Percentiles rank a stretch among this genome's conserved stretches.
Conservation (phyloP, 2,888 invertebrate genomes). For the Leucozona laternaria region DNA sequence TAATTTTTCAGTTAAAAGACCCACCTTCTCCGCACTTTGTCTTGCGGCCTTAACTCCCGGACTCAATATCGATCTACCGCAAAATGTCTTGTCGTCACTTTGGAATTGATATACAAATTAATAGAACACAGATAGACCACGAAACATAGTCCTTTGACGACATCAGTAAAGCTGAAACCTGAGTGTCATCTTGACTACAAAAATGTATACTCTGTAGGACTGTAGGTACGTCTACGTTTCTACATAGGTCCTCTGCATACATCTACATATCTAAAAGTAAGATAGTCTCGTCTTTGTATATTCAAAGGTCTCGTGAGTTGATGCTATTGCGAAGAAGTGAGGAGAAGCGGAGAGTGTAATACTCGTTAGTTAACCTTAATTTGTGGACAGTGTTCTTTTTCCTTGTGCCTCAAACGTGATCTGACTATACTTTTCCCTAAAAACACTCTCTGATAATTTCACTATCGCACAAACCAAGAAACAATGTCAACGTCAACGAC, state of each 20-base stretch:
- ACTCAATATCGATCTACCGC: background rate
- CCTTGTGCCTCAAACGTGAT: background rate
- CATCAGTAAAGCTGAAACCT: background rate
- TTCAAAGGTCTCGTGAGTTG: no score
- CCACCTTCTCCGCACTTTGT: no score
- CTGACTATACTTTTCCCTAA: background rate
- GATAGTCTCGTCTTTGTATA: background rate
- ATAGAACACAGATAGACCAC: background rate
- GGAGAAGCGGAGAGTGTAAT: background rate
- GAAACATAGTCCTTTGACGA: background rate
- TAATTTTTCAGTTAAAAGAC: no score
- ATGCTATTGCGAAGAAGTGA: background rate
- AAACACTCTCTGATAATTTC: background rate
- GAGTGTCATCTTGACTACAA: background rate
- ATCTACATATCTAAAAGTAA: background rate
- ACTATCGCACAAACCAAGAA: background rate
- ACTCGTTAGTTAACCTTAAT: background rate
- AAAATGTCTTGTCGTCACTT: background rate
- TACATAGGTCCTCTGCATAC: background rate
- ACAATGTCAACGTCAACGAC: background rate
- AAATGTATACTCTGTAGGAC: no score
- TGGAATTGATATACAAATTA: background rate
- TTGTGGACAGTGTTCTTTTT: conserved; percentile 4
- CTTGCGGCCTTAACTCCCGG: background rate
- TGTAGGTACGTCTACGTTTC: background rate